These are phyloP conservation scores for Blastomussa wellsi DNA, from an alignment of 92 coral and sea anemone genomes.

Conservation along the genomic window DNA sequence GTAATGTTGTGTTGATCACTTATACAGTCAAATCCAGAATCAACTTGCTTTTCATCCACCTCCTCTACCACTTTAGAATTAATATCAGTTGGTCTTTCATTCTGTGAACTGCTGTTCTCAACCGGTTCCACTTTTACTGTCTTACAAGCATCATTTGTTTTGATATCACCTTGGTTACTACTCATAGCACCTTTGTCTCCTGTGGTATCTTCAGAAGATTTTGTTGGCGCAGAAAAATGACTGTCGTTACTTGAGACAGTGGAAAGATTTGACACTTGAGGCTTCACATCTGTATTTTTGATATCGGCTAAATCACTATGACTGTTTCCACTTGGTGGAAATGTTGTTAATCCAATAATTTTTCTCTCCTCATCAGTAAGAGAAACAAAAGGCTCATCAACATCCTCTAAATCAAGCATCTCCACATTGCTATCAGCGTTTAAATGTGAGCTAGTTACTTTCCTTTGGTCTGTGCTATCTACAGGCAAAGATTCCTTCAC, in stretches of 20 bases:
- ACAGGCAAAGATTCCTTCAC: background rate
- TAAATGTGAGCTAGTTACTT: background rate
- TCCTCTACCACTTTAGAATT: background rate
- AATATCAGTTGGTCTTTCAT: background rate
- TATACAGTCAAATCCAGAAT: background rate
- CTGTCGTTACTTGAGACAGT: background rate
- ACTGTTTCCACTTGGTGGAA: background rate
- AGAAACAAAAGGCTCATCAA: conserved; percentile 31
- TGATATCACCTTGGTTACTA: background rate
- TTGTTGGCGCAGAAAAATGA: background rate
- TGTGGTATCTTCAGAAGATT: background rate
- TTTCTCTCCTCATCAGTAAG: conserved; percentile 42
- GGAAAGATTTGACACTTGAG: background rate
- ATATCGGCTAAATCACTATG: background rate
- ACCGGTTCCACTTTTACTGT: background rate
- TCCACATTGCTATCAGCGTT: background rate
- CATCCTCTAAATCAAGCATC: conserved; percentile 11
- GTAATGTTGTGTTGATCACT: background rate
- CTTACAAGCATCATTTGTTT: background rate
- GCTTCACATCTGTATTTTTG: background rate
- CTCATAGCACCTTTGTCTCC: background rate
- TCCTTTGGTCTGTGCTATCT: background rate
- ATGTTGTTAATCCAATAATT: conserved; percentile 24
- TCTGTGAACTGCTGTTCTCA: too few relatives aligned
- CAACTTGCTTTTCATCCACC: background rate